Conservation (phyloP, 2,113 vertebrate genomes). For the Perca fluviatilis region DNA sequence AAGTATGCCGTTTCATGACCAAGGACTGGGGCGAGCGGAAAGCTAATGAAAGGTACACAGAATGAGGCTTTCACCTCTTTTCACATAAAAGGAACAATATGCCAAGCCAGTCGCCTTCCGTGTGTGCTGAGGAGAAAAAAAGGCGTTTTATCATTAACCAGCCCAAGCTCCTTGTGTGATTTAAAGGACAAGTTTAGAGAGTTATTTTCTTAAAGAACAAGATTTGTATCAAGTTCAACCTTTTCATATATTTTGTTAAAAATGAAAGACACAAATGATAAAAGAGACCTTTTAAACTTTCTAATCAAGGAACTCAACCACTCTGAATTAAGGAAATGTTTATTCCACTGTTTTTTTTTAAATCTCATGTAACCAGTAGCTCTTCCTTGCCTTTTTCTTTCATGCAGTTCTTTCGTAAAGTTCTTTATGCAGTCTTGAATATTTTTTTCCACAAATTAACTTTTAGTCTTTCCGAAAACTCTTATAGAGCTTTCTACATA, state of each 20-base stretch:
- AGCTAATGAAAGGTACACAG: conserved; percentile 33
- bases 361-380: background rate
- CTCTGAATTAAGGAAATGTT: conserved; percentile 7
- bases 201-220: conserved; percentile 4
- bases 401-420: background rate
- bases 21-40: background rate
- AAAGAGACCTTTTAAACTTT: background rate
- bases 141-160: background rate
- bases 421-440: background rate
- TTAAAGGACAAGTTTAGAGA: conserved; percentile 2
- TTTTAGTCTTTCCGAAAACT: conserved; percentile 8
- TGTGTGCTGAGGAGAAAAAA: background rate
- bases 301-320: background rate
- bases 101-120: background rate
- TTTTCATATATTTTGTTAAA: background rate
- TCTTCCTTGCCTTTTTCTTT: background rate
- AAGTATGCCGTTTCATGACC: conserved; percentile 41
- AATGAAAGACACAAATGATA: background rate
- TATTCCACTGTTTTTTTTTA: background rate
- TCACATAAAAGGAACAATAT: conserved; percentile 33
- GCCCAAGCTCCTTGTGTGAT: conserved; percentile 14
- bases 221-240: conserved; percentile 7
- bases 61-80: conserved; percentile 33
- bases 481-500: background rate
- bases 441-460: background rate